Conservation (phyloP, 2,113 vertebrate genomes). For the Alosa alosa region DNA sequence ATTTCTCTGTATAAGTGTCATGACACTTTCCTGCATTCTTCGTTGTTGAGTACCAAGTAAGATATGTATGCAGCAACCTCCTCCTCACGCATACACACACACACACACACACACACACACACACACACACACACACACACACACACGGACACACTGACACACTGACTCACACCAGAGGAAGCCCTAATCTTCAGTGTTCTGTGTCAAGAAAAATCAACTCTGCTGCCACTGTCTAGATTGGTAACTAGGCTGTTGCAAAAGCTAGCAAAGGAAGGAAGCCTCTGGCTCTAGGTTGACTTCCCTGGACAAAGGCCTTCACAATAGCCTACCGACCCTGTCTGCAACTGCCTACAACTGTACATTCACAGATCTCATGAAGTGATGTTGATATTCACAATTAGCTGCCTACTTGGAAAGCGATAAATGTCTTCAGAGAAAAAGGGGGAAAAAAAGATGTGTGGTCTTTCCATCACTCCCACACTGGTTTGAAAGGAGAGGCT, state of each 20-base stretch:
- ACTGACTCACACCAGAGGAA: not conserved
- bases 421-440: not conserved
- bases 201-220: not conserved
- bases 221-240: not conserved
- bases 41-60: not conserved
- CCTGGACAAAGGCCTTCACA: not conserved
- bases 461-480: conserved; percentile 12
- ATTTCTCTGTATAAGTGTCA: not conserved
- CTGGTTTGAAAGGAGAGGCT: not conserved
- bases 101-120: not conserved
- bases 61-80: not conserved
- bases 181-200: not conserved
- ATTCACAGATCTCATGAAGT: not conserved
- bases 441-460: not conserved
- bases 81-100: not conserved
- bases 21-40: not conserved
- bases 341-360: not conserved
- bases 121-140: not conserved
- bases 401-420: not conserved
- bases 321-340: not conserved
- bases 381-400: not conserved
- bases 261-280: not conserved
- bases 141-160: conserved; percentile 3
- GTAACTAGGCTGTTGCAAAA: not conserved
- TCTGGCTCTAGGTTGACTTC: not conserved